Conservation (phyloP, 2,888 invertebrate species). For the Galeruca laticollis region DNA sequence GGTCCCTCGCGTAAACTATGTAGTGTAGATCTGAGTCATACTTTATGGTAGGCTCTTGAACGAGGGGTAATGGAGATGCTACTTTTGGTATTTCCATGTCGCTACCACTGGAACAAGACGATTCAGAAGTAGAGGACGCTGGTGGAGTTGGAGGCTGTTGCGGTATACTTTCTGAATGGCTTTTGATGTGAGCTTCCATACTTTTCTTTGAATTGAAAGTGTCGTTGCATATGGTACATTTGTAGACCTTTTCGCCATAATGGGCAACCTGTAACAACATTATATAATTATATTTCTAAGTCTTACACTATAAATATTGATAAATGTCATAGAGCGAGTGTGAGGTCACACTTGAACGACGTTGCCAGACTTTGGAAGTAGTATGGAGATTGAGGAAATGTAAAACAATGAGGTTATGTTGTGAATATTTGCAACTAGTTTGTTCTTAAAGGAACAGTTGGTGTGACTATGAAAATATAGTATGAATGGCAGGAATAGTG, state of each 20-base stretch:
- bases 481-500: too few species aligned
- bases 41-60: conserved; percentile 51
- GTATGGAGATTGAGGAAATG: too few species aligned
- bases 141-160: conserved; percentile 65
- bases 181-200: conserved; percentile 90
- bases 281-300: neutral
- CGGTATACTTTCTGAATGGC: conserved; percentile 74
- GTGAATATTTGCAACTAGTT: too few species aligned
- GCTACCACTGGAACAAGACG: conserved; percentile 58
- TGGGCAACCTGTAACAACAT: conserved; percentile 76
- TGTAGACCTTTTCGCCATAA: conserved; percentile 92
- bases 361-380: too few species aligned
- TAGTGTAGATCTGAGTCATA: conserved; percentile 61
- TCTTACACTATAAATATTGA: too few species aligned
- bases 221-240: conserved; percentile 91
- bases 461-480: too few species aligned
- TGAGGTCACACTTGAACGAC: too few species aligned
- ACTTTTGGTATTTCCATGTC: conserved; percentile 68
- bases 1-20: conserved; percentile 58
- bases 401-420: too few species aligned
- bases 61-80: conserved; percentile 51
- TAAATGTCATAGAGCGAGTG: too few species aligned
- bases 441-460: too few species aligned
- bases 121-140: conserved; percentile 50
- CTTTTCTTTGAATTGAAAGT: conserved; percentile 92